phyloP scores from a whole-genome alignment of 2,113 vertebrate species.

The Motacilla alba region DNA sequence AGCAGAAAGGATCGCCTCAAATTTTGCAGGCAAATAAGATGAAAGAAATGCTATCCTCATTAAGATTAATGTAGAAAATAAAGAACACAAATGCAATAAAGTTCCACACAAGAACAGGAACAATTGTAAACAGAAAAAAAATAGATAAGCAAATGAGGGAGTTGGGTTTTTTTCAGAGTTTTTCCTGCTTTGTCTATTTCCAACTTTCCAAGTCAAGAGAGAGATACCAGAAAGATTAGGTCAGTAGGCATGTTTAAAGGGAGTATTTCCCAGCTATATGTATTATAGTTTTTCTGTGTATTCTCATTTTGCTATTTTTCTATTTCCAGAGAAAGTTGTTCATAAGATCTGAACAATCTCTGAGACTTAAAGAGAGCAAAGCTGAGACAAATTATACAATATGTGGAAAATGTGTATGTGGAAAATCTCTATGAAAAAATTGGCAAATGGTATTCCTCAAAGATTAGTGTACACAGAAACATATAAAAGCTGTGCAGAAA shows the following conservation, averaged over 20 bases:
- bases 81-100: neutral
- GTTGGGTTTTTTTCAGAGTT: neutral
- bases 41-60: neutral
- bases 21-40: neutral
- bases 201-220: neutral
- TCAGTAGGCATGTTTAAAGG: neutral
- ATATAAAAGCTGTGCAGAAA: constrained; percentile 5
- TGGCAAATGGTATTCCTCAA: constrained; percentile 3
- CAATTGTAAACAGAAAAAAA: neutral
- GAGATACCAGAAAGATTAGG: neutral
- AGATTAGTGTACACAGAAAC: neutral
- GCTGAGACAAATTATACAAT: neutral
- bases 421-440: constrained; percentile 20
- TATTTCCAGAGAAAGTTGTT: neutral
- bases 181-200: neutral
- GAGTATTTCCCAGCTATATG: neutral
- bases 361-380: neutral
- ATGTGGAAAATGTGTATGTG: constrained; percentile 21
- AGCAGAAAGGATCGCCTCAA: neutral
- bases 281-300: neutral
- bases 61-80: neutral
- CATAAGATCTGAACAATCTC: neutral
- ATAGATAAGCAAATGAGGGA: neutral
- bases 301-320: neutral
- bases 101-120: neutral